Percentiles rank a stretch among this genome's conserved stretches.
Evolutionary conservation across 2,797 vertebrate genomes (phyloP).

Genomic region (Zalophus californianus): DNA sequence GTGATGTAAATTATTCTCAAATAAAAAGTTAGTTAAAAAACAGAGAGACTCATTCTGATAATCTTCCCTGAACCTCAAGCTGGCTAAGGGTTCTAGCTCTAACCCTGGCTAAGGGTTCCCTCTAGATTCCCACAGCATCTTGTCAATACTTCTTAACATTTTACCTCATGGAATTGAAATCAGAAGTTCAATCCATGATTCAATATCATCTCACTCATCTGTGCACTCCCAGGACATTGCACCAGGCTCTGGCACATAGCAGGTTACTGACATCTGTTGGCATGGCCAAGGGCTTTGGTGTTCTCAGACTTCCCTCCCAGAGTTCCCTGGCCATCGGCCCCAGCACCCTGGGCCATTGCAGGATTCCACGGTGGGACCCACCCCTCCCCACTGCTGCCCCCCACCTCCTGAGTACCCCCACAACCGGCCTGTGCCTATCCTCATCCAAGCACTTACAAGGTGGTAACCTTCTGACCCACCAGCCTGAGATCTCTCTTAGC

Average conservation of each 20-base stretch:
- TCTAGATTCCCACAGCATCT: background rate
- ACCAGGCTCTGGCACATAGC: background rate
- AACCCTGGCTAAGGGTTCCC: background rate
- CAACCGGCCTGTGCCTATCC: rapidly evolving
- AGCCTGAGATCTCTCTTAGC: background rate
- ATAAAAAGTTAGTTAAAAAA: background rate
- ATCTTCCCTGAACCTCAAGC: background rate
- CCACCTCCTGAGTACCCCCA: background rate
- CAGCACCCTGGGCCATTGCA: background rate
- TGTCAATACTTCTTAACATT: background rate
- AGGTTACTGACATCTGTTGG: background rate
- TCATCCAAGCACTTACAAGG: background rate
- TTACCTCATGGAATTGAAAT: background rate
- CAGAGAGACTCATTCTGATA: background rate
- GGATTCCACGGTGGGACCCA: background rate
- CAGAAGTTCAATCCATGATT: background rate
- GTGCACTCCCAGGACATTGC: background rate
- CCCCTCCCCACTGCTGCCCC: background rate
- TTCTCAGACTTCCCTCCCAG: background rate
- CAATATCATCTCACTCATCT: background rate
- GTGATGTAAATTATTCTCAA: background rate
- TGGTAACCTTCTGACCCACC: background rate
- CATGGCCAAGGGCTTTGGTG: background rate
- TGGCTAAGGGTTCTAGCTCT: background rate
- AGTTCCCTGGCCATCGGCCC: too few species aligned